A percentile compares a stretch with the other conserved stretches of the same genome.
These are phyloP conservation scores for Orthochromis indermauri DNA, from an alignment of 2,113 vertebrate species.

Conservation along the genomic window DNA sequence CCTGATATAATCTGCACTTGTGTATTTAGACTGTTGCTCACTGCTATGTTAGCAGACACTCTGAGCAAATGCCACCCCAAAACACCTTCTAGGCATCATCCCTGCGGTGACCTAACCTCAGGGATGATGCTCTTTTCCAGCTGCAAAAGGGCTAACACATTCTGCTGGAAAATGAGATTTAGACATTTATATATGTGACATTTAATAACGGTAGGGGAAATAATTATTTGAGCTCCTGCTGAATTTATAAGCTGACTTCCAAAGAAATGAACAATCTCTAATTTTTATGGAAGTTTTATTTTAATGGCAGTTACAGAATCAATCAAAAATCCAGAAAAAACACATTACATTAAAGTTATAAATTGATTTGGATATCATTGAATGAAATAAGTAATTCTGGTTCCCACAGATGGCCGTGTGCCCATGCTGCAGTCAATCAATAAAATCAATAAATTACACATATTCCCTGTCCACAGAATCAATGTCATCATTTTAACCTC, in stretches of 20 bases:
- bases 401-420: background rate
- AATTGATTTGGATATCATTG: background rate
- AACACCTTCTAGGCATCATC: background rate
- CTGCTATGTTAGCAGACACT: background rate
- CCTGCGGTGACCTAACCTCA: background rate
- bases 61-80: background rate
- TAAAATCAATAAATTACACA: background rate
- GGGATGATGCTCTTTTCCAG: background rate
- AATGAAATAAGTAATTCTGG: rapidly evolving
- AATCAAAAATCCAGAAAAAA: background rate
- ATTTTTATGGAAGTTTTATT: background rate
- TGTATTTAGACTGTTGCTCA: background rate
- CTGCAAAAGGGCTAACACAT: background rate
- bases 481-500: background rate
- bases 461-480: background rate
- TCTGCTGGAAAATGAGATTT: background rate
- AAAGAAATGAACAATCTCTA: background rate
- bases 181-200: background rate
- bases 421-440: background rate
- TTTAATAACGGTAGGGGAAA: background rate
- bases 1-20: background rate
- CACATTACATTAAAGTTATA: background rate
- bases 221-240: background rate
- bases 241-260: background rate
- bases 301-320: background rate